Evolutionary conservation across 1,140 invertebrate species (phyloP), one percentile per base, ranked within the genome.

Genomic region (Macrosteles quadrilineatus): DNA sequence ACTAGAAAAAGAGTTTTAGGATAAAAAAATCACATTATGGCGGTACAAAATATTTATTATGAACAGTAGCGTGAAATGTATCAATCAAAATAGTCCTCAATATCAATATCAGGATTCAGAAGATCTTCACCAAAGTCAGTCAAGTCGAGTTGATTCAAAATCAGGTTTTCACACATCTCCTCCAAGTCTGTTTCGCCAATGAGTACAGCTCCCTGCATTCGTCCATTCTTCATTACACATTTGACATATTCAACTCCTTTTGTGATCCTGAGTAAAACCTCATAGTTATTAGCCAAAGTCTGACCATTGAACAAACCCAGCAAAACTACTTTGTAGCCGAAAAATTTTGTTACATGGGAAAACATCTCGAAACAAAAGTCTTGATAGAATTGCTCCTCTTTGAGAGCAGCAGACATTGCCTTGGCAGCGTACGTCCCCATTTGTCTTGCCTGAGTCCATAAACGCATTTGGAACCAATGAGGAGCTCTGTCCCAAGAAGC

Each of bases 81-180:
- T 73, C 82, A 99, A 88, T 99, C 98, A 89, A 99, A 99, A 83
- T 97, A 99, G 85, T 99, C 98, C 81, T 98, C 97, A 78, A 99
- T 96, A 81, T 99, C 97, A 78, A 99, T 92, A 81, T 94, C 85
- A 21, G 96, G 96, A 85, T 99, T 91, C 2, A 99, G 84, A 71
- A 99, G 88, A 81, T 98, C 90, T 80, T 98, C 94, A 55, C 94
- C 95, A 83, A 91, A 94, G 23, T 86, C 83, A 73, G 88, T 90
- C 40, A 99, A 81, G 83, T 99, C 96, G 65, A 97, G 85, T 79
- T 97, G 91, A 85, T 98, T 96, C 17, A 98, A 83, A 77, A 99
- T 99, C 50, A 99, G 83, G 84, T 99, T 99, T 83, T 99, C 97
- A 83, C 96, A 96, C 76, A 95, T 98, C 84, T 99, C 98, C 81